Percentiles rank a stretch among this genome's conserved stretches.
phyloP scores from a whole-genome alignment of 1,140 invertebrate species.

The Antheraea pernyi region DNA sequence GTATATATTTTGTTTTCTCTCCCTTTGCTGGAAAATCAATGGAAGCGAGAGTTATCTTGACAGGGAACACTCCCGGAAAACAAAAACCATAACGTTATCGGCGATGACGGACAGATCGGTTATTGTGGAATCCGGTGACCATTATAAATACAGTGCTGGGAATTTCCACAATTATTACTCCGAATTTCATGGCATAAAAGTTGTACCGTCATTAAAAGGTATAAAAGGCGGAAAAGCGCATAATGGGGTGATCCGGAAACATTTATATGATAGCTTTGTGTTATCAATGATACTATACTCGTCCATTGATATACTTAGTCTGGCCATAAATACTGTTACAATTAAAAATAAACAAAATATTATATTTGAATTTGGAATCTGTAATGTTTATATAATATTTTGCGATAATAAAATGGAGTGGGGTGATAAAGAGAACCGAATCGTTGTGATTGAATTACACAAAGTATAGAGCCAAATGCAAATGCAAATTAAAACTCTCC shows the following conservation, averaged over 20 bases:
- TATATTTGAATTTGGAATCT: too few relatives aligned
- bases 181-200: conserved; percentile 29
- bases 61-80: conserved; percentile 17
- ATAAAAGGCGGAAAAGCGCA: conserved; percentile 30
- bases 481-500: too few relatives aligned
- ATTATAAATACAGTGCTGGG: neutral
- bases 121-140: conserved; percentile 15
- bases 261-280: conserved; percentile 22
- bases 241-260: conserved; percentile 29
- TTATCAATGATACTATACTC: conserved; percentile 13
- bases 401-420: too few relatives aligned
- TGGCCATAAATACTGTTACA: too few relatives aligned
- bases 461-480: too few relatives aligned
- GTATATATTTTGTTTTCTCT: neutral
- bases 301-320: too few relatives aligned
- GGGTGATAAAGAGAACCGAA: too few relatives aligned
- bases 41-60: conserved; percentile 15
- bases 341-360: too few relatives aligned
- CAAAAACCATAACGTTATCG: conserved; percentile 24
- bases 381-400: too few relatives aligned
- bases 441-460: too few relatives aligned
- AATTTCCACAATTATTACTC: conserved; percentile 31
- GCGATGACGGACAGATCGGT: conserved; percentile 18
- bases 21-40: too few relatives aligned
- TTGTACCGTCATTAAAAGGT: conserved; percentile 37